phyloP scores from a whole-genome alignment of 2,888 invertebrate genomes.

The Pandemis heparana region DNA sequence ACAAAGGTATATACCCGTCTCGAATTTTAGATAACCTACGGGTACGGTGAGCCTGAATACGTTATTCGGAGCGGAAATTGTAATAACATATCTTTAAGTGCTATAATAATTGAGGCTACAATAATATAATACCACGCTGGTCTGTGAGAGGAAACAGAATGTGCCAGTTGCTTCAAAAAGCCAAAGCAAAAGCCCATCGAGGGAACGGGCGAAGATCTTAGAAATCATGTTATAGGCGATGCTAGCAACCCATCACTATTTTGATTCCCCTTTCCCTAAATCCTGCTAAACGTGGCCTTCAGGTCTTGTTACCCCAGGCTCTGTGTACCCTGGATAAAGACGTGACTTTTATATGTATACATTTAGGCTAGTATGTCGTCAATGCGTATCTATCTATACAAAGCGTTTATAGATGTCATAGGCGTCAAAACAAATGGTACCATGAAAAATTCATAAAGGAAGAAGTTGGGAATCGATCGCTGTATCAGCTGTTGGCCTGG shows the following conservation, averaged over 20 bases:
- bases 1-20: background rate
- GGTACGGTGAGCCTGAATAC: constrained; percentile 1
- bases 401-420: background rate
- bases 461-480: constrained; percentile 74
- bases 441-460: constrained; percentile 80
- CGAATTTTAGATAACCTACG: constrained; percentile 29
- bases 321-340: too few species aligned
- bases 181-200: too few species aligned
- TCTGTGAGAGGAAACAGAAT: too few species aligned
- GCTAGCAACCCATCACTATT: too few species aligned
- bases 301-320: too few species aligned
- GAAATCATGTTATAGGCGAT: too few species aligned
- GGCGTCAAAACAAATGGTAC: constrained; percentile 59
- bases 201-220: too few species aligned
- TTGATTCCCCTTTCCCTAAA: too few species aligned
- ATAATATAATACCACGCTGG: background rate
- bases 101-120: background rate
- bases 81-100: constrained; percentile 5
- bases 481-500: constrained; percentile 72
- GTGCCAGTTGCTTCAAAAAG: too few species aligned
- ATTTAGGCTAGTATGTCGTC: background rate
- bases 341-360: too few species aligned
- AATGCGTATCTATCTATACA: background rate
- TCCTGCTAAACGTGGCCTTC: too few species aligned
- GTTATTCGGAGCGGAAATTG: constrained; percentile 10